Base-by-base conservation (phyloP, 2,888 invertebrate genomes). In the Anthophora plumipes region DNA sequence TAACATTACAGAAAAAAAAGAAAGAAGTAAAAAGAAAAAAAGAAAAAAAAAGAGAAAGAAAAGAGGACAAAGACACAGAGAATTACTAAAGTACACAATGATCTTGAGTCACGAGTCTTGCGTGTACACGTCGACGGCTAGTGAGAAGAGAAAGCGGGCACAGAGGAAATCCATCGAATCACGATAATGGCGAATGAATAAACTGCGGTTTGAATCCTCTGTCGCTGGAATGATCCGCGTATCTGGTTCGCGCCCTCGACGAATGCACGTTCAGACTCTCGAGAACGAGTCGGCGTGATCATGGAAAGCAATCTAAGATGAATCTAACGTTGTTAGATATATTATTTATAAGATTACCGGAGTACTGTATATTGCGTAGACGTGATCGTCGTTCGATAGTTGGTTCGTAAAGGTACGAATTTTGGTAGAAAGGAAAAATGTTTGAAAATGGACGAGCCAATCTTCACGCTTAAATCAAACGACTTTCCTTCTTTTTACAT, bases 231-330 rank as follows among this genome's bases (percentile, higher is more conserved):
- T 39, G 22, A 17, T 43, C 73, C 50, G 50, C 61, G 20, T 14
- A 22, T 9, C n/a, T 46, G 20, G 17, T 37, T 46, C 66, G 63
- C 54, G 73, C 43, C 84, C 80, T 84, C 83, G 84, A 84, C 84
- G 85, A 78, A 80, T 87, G 86, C 85, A 81, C 85, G 82, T 81
- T 72, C 71, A 77, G 82, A 85, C 82, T 84, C 87, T 75, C 22
- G 84, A 84, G 86, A 81, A 86, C 80, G 89, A 85, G 79, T 90
- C 88, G 89, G 90, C 83, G 91, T 92, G 91, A 92, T 92, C 90
- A 92, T 82, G 91, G 90, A 92, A 92, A 92, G 92, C 92, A 93
- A 92, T 92, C 91, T 91, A 91, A 90, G 91, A 88, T 89, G 91
- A 90, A 90, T 86, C 88, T 92, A 91, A 93, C 89, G 90, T 92